Percentiles rank a stretch among this genome's conserved stretches.
Conservation (phyloP, 2,113 vertebrate genomes). For the Caloenas nicobarica region DNA sequence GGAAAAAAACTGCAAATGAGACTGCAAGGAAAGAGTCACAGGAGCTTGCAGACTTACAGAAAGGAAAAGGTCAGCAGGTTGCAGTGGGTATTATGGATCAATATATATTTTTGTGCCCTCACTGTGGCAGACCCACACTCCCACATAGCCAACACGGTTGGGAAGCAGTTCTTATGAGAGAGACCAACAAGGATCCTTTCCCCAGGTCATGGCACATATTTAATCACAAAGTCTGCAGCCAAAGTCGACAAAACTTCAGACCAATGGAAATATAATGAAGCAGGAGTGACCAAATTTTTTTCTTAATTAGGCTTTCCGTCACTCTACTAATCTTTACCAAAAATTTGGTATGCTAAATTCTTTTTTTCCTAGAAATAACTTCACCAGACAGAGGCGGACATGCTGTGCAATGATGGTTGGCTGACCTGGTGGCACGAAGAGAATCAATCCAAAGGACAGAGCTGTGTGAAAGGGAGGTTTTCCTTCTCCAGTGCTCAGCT, state of each 20-base stretch:
- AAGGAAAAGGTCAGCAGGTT: neutral
- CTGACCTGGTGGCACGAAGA: neutral
- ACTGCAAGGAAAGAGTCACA: neutral
- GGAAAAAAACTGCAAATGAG: neutral
- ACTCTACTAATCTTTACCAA: neutral
- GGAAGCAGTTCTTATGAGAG: neutral
- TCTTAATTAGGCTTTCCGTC: neutral
- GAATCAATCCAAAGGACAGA: neutral
- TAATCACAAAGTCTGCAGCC: neutral
- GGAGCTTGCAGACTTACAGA: accelerated
- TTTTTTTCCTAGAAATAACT: neutral
- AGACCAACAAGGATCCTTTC: neutral
- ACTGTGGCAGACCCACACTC: neutral
- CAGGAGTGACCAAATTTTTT: neutral
- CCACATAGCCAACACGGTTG: neutral
- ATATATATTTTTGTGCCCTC: neutral
- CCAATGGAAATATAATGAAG: neutral
- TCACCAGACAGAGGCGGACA: neutral
- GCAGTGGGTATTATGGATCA: neutral
- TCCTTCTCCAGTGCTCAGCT: neutral
- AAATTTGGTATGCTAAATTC: neutral
- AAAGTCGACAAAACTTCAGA: neutral
- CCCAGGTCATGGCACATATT: neutral
- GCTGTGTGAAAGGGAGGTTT: neutral
- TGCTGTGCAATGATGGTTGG: neutral